phyloP scores from a whole-genome alignment of 1,140 invertebrate genomes.

The Lanistes nyassanus region DNA sequence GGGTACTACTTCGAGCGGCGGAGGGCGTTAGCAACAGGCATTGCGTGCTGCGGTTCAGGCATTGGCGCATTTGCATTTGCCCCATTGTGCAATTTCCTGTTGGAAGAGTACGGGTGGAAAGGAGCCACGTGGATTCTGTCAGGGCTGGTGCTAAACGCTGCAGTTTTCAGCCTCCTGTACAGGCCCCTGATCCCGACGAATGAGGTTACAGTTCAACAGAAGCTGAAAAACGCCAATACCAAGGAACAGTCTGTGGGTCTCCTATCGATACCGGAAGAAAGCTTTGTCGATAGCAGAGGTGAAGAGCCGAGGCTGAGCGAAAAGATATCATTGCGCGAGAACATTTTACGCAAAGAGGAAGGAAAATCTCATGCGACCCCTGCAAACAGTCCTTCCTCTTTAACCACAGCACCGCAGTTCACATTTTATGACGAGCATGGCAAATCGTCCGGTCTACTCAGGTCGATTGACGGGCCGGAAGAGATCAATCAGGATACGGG shows the following conservation, averaged over 20 bases:
- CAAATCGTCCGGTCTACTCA: too few relatives aligned
- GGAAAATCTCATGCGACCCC: too few relatives aligned
- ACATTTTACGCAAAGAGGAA: too few relatives aligned
- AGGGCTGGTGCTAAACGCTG: constrained; percentile 81
- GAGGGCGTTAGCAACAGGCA: constrained; percentile 95
- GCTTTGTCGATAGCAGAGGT: constrained; percentile 20
- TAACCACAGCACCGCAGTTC: too few relatives aligned
- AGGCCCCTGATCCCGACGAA: constrained; percentile 72
- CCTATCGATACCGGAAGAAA: neutral
- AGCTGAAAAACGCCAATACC: neutral
- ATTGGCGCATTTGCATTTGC: constrained; percentile 84
- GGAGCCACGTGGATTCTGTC: constrained; percentile 81
- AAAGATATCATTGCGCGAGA: neutral
- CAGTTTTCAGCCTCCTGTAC: constrained; percentile 82
- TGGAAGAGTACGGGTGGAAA: constrained; percentile 78
- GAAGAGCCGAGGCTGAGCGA: neutral
- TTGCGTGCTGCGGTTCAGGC: constrained; percentile 95
- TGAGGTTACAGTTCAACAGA: too few relatives aligned
- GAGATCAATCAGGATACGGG: too few relatives aligned
- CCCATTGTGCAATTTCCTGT: constrained; percentile 72
- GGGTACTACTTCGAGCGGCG: constrained; percentile 98
- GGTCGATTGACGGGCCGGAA: too few relatives aligned
- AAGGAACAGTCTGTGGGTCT: neutral
- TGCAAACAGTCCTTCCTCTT: too few relatives aligned
- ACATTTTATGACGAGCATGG: too few relatives aligned